These are phyloP conservation scores for Tolypeutes matacus DNA, from an alignment of 2,797 vertebrate genomes.

Conservation along the genomic window DNA sequence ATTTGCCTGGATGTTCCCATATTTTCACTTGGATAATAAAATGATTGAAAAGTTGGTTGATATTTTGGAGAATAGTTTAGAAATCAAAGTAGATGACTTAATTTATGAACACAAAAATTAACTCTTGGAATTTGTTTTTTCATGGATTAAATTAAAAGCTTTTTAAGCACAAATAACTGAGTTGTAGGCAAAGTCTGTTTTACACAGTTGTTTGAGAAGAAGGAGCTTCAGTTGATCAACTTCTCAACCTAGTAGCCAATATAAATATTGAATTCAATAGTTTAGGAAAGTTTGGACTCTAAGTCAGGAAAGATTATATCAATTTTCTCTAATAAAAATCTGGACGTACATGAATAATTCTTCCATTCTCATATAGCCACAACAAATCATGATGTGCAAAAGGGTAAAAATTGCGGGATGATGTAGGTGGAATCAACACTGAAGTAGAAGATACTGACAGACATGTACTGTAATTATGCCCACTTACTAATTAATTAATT, in stretches of 20 bases:
- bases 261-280: not conserved
- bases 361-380: not conserved
- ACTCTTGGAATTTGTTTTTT: not conserved
- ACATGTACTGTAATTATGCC: not conserved
- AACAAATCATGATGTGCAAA: not conserved
- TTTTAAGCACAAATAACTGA: not conserved
- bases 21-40: not conserved
- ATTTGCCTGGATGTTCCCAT: not conserved
- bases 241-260: not conserved
- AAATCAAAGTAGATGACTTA: constrained; percentile 13
- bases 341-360: not conserved
- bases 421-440: not conserved
- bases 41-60: too few relatives aligned
- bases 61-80: constrained; percentile 35
- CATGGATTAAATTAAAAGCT: not conserved
- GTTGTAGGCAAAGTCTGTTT: not conserved
- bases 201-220: not conserved
- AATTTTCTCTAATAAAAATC: not conserved
- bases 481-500: not conserved
- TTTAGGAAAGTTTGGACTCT: not conserved
- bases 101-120: constrained; percentile 8
- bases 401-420: not conserved
- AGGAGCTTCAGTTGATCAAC: not conserved
- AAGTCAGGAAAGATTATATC: constrained; percentile 1
- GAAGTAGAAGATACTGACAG: not conserved